Base-by-base conservation (phyloP, 2,888 invertebrate genomes). In the Plebejus argus region DNA sequence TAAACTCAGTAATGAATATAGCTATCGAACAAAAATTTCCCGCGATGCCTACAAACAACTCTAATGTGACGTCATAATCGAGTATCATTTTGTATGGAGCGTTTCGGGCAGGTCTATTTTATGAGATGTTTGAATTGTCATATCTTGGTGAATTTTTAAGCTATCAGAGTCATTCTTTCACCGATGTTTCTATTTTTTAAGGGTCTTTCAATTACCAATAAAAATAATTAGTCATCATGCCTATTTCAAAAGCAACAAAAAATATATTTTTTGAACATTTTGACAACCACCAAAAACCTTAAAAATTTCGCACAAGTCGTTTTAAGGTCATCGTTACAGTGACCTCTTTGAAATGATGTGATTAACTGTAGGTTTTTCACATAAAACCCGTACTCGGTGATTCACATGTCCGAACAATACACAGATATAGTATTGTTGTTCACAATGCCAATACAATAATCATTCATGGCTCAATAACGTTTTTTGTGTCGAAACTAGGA, bases 341-440 rank as follows among this genome's bases (percentile, higher is more conserved):
- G 53, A 74, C 74, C 74, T 28, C 28, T 74, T 74, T 49, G 6
- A 28, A 74, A 74, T 72, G 23, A 39, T n/a, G 20, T 49, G 18
- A 28, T 28, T 74, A 53, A 28, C 15, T 12, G 74, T 15, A 23
- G 49, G 23, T 49, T 53, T 72, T 74, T 74, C 74, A 74, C 49
- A 23, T 49, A 74, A 74, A 74, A 53, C 18, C 23, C 15, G 53
- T 20, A 53, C 74, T 53, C 28, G 53, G 15, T 74, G 74, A 74
- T 74, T 74, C 49, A 74, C 49, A 49, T 49, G 28, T 74, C 18
- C 72, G 45, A 74, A 74, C 74, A 74, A 74, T 74, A 74, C 12
- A 74, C 74, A 74, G 53, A 74, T 53, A 74, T 74, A 23, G 74
- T 74, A 74, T 74, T 74, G 74, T 74, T 53, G 53, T 49, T 15